phyloP scores from a whole-genome alignment of 2,113 vertebrate species.

The Rhineura floridana region DNA sequence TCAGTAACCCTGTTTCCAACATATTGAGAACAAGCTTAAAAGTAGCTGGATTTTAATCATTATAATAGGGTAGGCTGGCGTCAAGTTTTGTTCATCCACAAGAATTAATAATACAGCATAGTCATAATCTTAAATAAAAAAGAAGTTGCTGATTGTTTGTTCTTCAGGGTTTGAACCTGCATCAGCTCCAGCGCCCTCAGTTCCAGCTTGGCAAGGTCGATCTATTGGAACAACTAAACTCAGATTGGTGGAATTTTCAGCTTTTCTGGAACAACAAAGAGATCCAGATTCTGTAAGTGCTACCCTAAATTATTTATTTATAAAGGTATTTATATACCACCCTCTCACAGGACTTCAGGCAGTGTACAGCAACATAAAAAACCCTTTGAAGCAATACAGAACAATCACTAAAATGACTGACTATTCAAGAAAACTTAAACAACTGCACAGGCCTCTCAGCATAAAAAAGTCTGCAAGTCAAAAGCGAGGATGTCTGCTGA shows the following conservation, averaged over 20 bases:
- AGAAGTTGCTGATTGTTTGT: conserved; percentile 19
- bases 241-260: conserved; percentile 95
- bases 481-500: no score
- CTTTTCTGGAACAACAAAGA: conserved; percentile 96
- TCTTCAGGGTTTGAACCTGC: conserved; percentile 90
- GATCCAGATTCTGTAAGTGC: conserved; percentile 92
- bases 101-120: not conserved
- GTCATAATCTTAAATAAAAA: not conserved
- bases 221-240: conserved; percentile 98
- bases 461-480: no score
- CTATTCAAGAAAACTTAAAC: no score
- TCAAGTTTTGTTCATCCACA: not conserved
- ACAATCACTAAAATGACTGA: no score
- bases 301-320: not conserved
- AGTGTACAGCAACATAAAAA: no score
- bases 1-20: not conserved
- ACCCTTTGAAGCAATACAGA: no score
- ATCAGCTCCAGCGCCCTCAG: conserved; percentile 87
- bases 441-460: no score
- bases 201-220: conserved; percentile 97
- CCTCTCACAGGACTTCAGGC: no score
- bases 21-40: not conserved
- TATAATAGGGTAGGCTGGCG: not conserved
- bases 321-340: no score
- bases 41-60: not conserved